Conservation (phyloP, 1,140 invertebrate genomes). For the Manduca sexta region DNA sequence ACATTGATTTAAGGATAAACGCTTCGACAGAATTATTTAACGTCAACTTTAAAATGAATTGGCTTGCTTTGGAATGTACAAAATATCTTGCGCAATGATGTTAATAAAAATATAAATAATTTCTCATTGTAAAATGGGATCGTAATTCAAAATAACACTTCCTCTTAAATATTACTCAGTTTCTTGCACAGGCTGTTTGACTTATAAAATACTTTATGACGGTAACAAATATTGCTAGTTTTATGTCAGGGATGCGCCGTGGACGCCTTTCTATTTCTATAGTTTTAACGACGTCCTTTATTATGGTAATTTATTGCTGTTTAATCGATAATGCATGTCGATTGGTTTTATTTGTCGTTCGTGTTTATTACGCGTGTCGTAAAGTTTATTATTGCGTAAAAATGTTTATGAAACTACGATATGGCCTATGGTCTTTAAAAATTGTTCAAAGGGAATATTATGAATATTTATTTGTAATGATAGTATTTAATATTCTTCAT, state of each 20-base stretch:
- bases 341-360: conserved; percentile 11
- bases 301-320: conserved; percentile 19
- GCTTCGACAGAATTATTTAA: too few relatives aligned
- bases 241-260: conserved; percentile 25
- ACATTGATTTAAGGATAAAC: conserved; percentile 8
- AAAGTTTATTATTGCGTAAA: not conserved
- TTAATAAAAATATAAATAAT: too few relatives aligned
- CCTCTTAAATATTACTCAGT: conserved; percentile 28
- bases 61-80: conserved; percentile 21
- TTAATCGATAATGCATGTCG: conserved; percentile 29
- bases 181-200: conserved; percentile 22
- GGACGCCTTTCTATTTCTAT: conserved; percentile 23
- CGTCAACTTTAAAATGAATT: too few relatives aligned
- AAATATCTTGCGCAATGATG: conserved; percentile 7
- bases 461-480: too few relatives aligned
- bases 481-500: too few relatives aligned
- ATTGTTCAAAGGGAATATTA: too few relatives aligned
- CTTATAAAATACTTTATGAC: conserved; percentile 46
- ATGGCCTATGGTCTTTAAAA: too few relatives aligned
- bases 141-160: conserved; percentile 18
- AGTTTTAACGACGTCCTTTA: conserved; percentile 22
- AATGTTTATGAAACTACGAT: not conserved
- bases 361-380: conserved; percentile 1
- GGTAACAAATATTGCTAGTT: conserved; percentile 41
- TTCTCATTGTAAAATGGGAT: too few relatives aligned